phyloP scores from a whole-genome alignment of 2,888 invertebrate species.

The Myopa testacea region DNA sequence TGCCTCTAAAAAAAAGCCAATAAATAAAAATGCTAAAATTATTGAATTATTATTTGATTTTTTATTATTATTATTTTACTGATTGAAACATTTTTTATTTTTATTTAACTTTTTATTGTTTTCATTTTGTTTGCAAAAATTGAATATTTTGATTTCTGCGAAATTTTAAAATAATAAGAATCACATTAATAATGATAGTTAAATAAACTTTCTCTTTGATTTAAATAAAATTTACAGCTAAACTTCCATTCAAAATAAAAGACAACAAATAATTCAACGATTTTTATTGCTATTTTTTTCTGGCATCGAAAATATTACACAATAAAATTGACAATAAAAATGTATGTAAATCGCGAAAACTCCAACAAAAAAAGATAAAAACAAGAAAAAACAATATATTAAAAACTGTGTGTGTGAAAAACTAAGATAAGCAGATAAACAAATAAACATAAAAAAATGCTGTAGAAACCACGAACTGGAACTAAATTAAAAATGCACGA shows the following conservation, averaged over 20 bases:
- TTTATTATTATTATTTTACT: too few species aligned
- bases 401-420: background rate
- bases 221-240: too few species aligned
- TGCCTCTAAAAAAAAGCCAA: too few species aligned
- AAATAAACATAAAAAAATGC: conserved; percentile 7
- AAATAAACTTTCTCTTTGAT: too few species aligned
- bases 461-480: conserved; percentile 13
- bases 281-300: background rate
- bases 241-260: background rate
- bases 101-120: too few species aligned
- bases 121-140: too few species aligned
- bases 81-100: too few species aligned
- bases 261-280: background rate
- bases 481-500: conserved; percentile 24
- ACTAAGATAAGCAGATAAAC: background rate
- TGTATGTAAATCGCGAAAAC: background rate
- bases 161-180: too few species aligned
- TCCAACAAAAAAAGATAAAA: background rate
- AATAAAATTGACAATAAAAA: background rate
- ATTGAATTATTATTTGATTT: too few species aligned
- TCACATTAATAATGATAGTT: too few species aligned
- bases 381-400: background rate
- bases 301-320: background rate
- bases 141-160: too few species aligned
- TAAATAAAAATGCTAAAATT: too few species aligned